Base-by-base conservation (phyloP, 53 echinoderm and acorn worm genomes). In the Astropecten irregularis region DNA sequence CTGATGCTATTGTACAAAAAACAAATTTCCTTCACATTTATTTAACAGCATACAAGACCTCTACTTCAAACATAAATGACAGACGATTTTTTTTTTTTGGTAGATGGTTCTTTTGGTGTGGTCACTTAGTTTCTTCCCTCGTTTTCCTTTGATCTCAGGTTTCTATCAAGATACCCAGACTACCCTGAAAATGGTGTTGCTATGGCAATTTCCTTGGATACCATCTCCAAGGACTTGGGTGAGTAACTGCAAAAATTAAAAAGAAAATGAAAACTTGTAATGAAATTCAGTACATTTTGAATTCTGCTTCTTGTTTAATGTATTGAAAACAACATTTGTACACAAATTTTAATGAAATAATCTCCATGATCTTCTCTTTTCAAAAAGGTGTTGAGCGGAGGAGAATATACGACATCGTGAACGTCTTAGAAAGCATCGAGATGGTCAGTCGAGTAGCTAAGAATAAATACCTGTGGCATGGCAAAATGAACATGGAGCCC, bases 401-500 rank as follows among this genome's bases (percentile, higher is more conserved):
- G 21, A 89, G 97, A 82, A 97, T 97, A 48, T 97, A 97, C 66
- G 94, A 97, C 88, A 97, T 97, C 30, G 94, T 97, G 31, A 97
- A 97, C 23, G 97, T 97, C 50, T 90, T 97, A 27, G 97, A 97
- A 63, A 94, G 97, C 68, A 92, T 97, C 0, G 97, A 97, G 66
- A 94, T 97, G 90, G 94, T 97, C 26, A 91, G 92, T 50, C 86
- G 97, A 57, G 79, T 82, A 30, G 97, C 97, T 28, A 97, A 97
- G 86, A 97, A 97, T 25, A 84, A 91, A 22, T 97, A 97, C 68
- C 82, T 94, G 15, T 97, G 97, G 97, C 97, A 97, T 35, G 97
- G 97, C 13, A 94, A 94, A 69, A 82, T 84, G 34, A 87, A 90
- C 40, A 64, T 97, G 38, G 49, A 69, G 4, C 48, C 68, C 7